phyloP scores from a whole-genome alignment of 2,113 vertebrate genomes.

The Mus spicilegus region DNA sequence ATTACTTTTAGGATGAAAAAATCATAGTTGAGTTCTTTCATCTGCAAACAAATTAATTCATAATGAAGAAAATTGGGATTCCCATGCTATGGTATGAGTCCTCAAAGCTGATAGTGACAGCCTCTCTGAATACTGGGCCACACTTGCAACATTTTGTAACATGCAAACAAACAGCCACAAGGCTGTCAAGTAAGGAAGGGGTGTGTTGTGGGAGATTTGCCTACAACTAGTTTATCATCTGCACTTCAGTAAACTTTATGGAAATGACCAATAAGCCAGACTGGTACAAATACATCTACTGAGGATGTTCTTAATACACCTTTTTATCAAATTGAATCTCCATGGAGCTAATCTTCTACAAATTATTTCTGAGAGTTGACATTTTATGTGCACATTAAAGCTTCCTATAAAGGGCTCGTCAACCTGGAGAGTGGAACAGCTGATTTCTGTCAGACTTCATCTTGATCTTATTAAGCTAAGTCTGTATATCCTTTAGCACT shows the following conservation, averaged over 20 bases:
- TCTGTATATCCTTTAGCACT: slow-evolving; percentile 36
- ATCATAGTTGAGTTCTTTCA: slow-evolving; percentile 33
- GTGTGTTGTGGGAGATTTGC: slow-evolving; percentile 57
- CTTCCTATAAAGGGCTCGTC: slow-evolving; percentile 72
- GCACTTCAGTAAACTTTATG: slow-evolving; percentile 83
- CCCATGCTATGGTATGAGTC: slow-evolving; percentile 78
- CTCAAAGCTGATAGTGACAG: slow-evolving; percentile 75
- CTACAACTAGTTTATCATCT: slow-evolving; percentile 82
- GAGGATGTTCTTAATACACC: slow-evolving; percentile 84
- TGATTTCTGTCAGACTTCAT: slow-evolving; percentile 75
- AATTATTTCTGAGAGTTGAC: slow-evolving; percentile 85
- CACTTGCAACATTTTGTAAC: slow-evolving; percentile 80
- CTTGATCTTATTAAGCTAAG: slow-evolving; percentile 77
- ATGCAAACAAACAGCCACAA: slow-evolving; percentile 61
- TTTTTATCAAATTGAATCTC: slow-evolving; percentile 87
- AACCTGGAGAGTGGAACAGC: slow-evolving; percentile 66
- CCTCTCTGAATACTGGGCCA: slow-evolving; percentile 61
- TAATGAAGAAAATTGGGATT: slow-evolving; percentile 81
- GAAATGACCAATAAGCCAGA: slow-evolving; percentile 78
- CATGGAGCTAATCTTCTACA: slow-evolving; percentile 84
- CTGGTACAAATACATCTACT: slow-evolving; percentile 81
- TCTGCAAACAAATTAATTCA: slow-evolving; percentile 67
- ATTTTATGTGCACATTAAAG: slow-evolving; percentile 83
- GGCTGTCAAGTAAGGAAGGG: slow-evolving; percentile 28
- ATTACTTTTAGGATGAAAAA: slow-evolving; percentile 35